Evolutionary conservation across 2,888 invertebrate genomes (phyloP).

Genomic region (Toxonevra muliebris): DNA sequence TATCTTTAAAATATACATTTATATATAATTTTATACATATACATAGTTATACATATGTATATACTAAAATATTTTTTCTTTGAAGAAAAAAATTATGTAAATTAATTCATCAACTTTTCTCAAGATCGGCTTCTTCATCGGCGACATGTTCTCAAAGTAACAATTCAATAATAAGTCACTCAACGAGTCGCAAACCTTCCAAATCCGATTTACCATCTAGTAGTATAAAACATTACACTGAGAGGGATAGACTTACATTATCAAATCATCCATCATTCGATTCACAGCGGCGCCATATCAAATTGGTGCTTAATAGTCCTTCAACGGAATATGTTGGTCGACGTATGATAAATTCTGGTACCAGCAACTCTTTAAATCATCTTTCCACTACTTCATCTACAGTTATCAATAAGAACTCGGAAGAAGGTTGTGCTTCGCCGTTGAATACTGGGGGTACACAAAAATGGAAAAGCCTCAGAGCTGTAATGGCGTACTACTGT

Average conservation of each 20-base stretch:
- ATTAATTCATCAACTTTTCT: constrained; percentile 39
- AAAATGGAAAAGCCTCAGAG: constrained; percentile 87
- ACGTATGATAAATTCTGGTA: constrained; percentile 44
- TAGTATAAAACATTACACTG: constrained; percentile 55
- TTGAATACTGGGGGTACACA: constrained; percentile 63
- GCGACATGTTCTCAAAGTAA: constrained; percentile 55
- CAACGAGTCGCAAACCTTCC: constrained; percentile 37
- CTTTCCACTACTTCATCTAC: constrained; percentile 39
- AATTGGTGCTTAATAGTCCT: constrained; percentile 53
- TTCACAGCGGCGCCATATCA: constrained; percentile 44
- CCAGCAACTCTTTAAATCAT: constrained; percentile 43
- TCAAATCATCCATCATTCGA: constrained; percentile 44
- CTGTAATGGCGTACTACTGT: constrained; percentile 90
- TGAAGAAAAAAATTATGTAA: no score
- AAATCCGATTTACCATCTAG: constrained; percentile 37
- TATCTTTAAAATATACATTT: no score
- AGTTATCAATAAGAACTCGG: not conserved
- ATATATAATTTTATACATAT: no score
- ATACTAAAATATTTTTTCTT: no score
- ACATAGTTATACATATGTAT: no score
- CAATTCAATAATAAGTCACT: constrained; percentile 38
- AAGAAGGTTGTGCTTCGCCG: constrained; percentile 30
- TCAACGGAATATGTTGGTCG: constrained; percentile 48
- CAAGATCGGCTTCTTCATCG: constrained; percentile 59
- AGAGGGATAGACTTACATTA: constrained; percentile 59